A percentile compares a stretch with the other conserved stretches of the same genome.
phyloP scores from a whole-genome alignment of 1,140 invertebrate genomes.

The Dendroctonus ponderosae region DNA sequence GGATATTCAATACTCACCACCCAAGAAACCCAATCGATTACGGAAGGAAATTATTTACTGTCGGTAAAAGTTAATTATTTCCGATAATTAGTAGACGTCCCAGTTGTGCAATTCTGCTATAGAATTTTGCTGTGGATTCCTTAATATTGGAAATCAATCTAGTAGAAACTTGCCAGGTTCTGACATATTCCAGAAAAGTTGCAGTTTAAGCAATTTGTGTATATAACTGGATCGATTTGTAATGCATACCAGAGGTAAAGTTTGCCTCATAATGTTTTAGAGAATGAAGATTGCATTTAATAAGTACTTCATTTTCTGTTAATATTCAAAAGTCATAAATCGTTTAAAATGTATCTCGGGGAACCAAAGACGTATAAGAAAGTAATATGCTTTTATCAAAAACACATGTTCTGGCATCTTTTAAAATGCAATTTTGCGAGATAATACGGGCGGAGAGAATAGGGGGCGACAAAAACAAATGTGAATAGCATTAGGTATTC shows the following conservation, averaged over 20 bases:
- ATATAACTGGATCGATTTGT: no score
- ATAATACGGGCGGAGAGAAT: conserved; percentile 42
- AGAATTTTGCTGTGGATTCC: no score
- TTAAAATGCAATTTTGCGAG: conserved; percentile 49
- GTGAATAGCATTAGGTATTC: conserved; percentile 50
- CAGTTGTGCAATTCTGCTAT: no score
- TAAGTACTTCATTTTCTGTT: no score
- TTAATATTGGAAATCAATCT: no score
- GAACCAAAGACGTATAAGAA: conserved; percentile 29
- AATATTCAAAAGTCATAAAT: conserved; percentile 5
- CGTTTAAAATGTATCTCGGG: conserved; percentile 7
- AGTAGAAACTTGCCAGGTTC: no score
- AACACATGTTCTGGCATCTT: conserved; percentile 47
- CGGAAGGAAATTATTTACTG: conserved; percentile 14
- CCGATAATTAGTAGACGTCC: no score
- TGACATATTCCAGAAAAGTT: no score
- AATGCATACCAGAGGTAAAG: no score
- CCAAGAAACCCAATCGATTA: conserved; percentile 18
- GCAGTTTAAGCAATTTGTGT: no score
- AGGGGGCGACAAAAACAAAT: conserved; percentile 49
- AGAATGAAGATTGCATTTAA: no score
- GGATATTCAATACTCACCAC: conserved; percentile 12
- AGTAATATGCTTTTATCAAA: conserved; percentile 46
- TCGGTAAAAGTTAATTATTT: conserved; percentile 11
- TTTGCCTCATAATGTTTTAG: no score